These are phyloP conservation scores for Clostera curtula DNA, from an alignment of 2,888 invertebrate species.

Conservation along the genomic window DNA sequence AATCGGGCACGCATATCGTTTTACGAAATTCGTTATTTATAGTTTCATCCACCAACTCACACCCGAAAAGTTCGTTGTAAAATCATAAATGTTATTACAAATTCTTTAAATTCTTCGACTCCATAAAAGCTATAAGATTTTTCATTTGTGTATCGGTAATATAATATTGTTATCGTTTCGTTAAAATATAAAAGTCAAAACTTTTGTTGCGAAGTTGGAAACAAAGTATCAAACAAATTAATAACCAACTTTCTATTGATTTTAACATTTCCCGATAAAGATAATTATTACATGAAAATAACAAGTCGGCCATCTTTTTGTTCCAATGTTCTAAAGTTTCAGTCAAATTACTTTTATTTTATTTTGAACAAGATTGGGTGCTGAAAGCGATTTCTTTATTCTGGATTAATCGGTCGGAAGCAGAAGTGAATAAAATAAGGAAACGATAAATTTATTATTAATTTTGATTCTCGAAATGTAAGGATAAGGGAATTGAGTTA, in stretches of 20 bases:
- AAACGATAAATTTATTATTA: slow-evolving; percentile 1
- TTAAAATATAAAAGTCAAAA: slow-evolving; percentile 1
- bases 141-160: too few relatives aligned
- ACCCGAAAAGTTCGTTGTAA: too few relatives aligned
- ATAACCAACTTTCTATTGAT: slow-evolving; percentile 27
- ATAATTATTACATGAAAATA: slow-evolving; percentile 39
- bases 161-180: too few relatives aligned
- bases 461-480: slow-evolving; percentile 3
- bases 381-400: slow-evolving; percentile 11
- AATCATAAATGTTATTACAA: too few relatives aligned
- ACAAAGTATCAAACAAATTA: slow-evolving; percentile 30
- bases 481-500: slow-evolving; percentile 1
- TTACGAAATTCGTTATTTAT: too few relatives aligned
- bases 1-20: too few relatives aligned
- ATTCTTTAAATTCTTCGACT: too few relatives aligned
- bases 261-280: slow-evolving; percentile 32
- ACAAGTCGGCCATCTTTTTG: slow-evolving; percentile 36
- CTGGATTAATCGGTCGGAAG: slow-evolving; percentile 9
- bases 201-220: slow-evolving; percentile 12
- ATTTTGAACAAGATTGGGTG: slow-evolving; percentile 12
- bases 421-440: slow-evolving; percentile 2
- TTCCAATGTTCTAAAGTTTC: slow-evolving; percentile 33
- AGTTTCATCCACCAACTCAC: too few relatives aligned
- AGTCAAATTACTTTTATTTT: slow-evolving; percentile 28
- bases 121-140: too few relatives aligned